Percentiles rank a stretch among this genome's conserved stretches.
Evolutionary conservation across 2,113 vertebrate genomes (phyloP).

Genomic region (Centropristis striata): DNA sequence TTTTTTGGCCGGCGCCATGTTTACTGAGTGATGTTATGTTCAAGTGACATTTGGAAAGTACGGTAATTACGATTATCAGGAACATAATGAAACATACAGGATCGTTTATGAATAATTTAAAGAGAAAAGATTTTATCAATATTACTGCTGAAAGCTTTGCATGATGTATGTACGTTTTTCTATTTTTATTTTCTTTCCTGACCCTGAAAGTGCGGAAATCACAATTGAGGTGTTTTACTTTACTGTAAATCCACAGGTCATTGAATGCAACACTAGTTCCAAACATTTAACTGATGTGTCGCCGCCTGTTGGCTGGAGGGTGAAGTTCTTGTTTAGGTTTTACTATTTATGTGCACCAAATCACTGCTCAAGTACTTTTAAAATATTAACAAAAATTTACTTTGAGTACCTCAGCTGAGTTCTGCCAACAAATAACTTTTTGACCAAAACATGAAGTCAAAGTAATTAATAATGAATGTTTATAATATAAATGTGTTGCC

Average conservation of each 20-base stretch:
- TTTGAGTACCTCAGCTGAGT: no score
- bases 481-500: no score
- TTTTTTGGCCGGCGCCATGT: conserved; percentile 83
- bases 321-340: not conserved
- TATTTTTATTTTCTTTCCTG: not conserved
- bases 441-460: not conserved
- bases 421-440: not conserved
- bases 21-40: conserved; percentile 46
- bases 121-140: accelerated
- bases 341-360: not conserved
- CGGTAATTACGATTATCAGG: accelerated
- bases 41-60: accelerated
- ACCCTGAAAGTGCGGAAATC: not conserved
- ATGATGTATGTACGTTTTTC: no score
- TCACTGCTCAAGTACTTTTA: not conserved
- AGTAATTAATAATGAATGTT: no score
- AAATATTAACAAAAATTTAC: not conserved
- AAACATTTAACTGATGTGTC: not conserved
- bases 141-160: accelerated
- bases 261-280: conserved; percentile 23
- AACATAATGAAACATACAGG: accelerated
- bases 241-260: accelerated
- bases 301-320: conserved; percentile 43
- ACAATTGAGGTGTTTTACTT: not conserved
- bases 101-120: not conserved